Conservation (phyloP, 2,113 vertebrate genomes). For the Propithecus coquereli region DNA sequence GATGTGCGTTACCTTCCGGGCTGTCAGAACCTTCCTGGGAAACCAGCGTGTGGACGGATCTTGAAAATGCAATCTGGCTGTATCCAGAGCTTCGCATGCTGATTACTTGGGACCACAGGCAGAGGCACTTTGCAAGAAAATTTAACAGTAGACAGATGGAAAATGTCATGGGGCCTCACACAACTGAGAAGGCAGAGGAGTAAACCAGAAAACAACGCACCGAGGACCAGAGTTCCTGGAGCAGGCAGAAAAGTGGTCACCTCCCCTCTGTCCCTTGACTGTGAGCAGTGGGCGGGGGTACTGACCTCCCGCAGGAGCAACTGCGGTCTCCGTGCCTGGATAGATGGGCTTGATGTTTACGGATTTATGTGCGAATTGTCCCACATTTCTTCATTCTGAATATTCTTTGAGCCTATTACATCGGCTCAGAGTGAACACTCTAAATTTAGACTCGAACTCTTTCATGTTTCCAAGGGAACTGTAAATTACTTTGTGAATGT, state of each 20-base stretch:
- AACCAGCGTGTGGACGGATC: neutral
- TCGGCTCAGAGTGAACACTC: conserved; percentile 62
- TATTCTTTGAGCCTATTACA: conserved; percentile 64
- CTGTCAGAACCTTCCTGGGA: conserved; percentile 34
- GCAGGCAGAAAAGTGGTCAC: neutral
- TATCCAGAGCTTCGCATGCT: conserved; percentile 9
- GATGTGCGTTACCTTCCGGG: neutral
- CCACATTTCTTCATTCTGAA: conserved; percentile 46
- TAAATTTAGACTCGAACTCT: conserved; percentile 75
- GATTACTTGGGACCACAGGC: conserved; percentile 39
- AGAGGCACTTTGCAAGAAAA: conserved; percentile 56
- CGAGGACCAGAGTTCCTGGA: neutral
- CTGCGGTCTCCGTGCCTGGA: neutral
- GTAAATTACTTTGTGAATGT: conserved; percentile 71
- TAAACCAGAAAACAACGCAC: neutral
- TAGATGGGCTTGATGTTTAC: neutral
- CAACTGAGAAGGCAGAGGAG: conserved; percentile 35
- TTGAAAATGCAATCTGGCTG: conserved; percentile 55
- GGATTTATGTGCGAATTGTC: neutral
- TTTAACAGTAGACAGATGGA: conserved; percentile 66
- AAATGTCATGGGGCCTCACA: conserved; percentile 6
- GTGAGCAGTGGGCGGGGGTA: rapidly evolving
- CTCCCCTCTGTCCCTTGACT: neutral
- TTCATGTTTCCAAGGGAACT: conserved; percentile 79
- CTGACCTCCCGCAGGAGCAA: neutral